Percentiles rank a stretch among this genome's conserved stretches.
Evolutionary conservation across 2,888 invertebrate genomes (phyloP).

Genomic region (Eupelmus urozonus): DNA sequence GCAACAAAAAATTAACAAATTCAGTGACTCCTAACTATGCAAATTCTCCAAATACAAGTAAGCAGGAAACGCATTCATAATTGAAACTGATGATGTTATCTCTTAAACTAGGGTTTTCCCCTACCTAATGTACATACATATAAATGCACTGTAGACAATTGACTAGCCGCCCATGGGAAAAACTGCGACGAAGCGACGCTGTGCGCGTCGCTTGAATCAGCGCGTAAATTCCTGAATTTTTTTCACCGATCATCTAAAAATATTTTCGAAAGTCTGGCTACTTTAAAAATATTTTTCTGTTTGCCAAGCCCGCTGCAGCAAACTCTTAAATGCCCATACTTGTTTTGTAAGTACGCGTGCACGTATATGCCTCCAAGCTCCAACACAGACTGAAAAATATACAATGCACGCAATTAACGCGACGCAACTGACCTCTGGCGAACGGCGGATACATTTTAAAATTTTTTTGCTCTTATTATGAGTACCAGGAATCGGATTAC

Average conservation of each 20-base stretch:
- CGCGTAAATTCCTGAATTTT: neutral
- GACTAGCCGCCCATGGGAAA: neutral
- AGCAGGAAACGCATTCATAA: neutral
- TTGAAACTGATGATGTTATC: conserved; percentile 21
- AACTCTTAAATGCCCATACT: neutral
- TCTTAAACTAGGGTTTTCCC: neutral
- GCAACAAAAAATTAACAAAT: conserved; percentile 7
- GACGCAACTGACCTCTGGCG: conserved; percentile 37
- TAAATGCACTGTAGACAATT: neutral
- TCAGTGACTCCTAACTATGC: neutral
- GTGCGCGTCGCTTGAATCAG: neutral
- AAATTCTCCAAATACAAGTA: neutral
- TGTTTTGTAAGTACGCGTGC: no score
- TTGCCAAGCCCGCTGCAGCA: neutral
- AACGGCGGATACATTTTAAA: neutral
- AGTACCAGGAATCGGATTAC: no score
- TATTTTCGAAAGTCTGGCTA: neutral
- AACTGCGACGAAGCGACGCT: conserved; percentile 1
- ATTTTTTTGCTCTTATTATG: neutral
- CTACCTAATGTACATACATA: neutral
- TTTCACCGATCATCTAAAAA: neutral
- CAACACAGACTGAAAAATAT: no score
- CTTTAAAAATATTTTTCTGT: neutral
- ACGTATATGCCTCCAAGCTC: no score
- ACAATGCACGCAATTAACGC: neutral